Conservation (phyloP, 2,888 invertebrate genomes). For the Leucophenga montana region DNA sequence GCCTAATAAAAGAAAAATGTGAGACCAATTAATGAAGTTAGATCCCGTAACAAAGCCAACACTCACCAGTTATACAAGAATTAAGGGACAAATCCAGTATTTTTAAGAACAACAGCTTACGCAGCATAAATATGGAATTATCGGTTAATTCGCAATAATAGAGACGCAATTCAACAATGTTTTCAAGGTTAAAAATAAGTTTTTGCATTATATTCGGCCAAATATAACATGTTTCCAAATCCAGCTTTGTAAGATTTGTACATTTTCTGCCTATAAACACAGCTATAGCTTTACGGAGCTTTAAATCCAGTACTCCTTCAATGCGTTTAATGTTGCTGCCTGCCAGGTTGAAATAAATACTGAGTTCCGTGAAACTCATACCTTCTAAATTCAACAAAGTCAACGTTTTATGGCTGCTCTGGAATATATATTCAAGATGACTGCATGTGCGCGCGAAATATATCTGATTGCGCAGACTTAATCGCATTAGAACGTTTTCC, state of each 20-base stretch:
- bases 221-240: slow-evolving; percentile 35
- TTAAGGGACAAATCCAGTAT: slow-evolving; percentile 22
- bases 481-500: slow-evolving; percentile 37
- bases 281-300: slow-evolving; percentile 27
- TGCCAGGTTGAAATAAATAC: slow-evolving; percentile 49
- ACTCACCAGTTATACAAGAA: slow-evolving; percentile 20
- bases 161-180: slow-evolving; percentile 13
- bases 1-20: no score
- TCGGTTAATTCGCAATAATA: not conserved
- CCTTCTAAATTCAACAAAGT: slow-evolving; percentile 23
- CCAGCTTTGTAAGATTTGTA: slow-evolving; percentile 35
- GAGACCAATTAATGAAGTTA: no score
- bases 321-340: slow-evolving; percentile 37
- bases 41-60: not conserved
- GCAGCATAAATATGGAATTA: slow-evolving; percentile 29
- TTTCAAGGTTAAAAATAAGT: not conserved
- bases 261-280: slow-evolving; percentile 37
- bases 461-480: slow-evolving; percentile 49
- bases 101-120: slow-evolving; percentile 33
- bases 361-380: slow-evolving; percentile 53
- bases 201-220: slow-evolving; percentile 31
- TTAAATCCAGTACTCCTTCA: slow-evolving; percentile 33
- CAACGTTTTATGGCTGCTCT: slow-evolving; percentile 36
- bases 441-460: slow-evolving; percentile 51
- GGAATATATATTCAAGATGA: slow-evolving; percentile 48